Base-by-base conservation (phyloP, 2,113 vertebrate species). In the Xiphophorus maculatus region DNA sequence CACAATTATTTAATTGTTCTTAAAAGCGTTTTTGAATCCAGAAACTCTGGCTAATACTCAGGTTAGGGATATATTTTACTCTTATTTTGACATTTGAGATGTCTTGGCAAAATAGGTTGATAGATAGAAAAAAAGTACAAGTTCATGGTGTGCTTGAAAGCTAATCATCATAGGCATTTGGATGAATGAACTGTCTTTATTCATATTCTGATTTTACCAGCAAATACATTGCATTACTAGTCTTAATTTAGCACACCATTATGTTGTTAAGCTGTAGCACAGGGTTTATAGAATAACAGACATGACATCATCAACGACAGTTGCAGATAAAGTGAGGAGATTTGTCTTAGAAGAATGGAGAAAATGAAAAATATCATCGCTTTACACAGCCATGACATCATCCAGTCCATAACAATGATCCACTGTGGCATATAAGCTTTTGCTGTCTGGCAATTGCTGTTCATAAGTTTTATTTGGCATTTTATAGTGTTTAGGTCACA, bases 401-500 rank as follows among this genome's bases (percentile, higher is more conserved):
- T 77, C 84, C 79, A 71, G 92, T 93, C 93, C 90, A 92, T 93
- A 91, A 95, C 93, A 93, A 93, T 94, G 93, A 95, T 94, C 89
- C 90, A 95, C 93, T 94, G 91, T 91, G 86, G 82, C 88, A 79
- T 77, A 71, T 69, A 80, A 91, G 87, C 90, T 91, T 82, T 86
- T 88, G 90, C 91, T 87, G 90, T 91, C 88, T 84, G 87, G 87
- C 90, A 87, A 89, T 90, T 86, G 90, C 86, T 74, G 82, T 89
- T 90, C 90, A 91, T 94, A 92, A 91, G 88, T 94, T 94, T 94
- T 90, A 94, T 95, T 94, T 94, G 91, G 85, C 93, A 93, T 94
- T 94, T 95, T 93, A 95, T 93, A 83, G 90, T 92, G 66, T 91
- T 95, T 95, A 94, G 94, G 94, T 95, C 95, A 95, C 94, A 92